Evolutionary conservation across 2,888 invertebrate genomes (phyloP).

Genomic region (Tenthredo mesomela): DNA sequence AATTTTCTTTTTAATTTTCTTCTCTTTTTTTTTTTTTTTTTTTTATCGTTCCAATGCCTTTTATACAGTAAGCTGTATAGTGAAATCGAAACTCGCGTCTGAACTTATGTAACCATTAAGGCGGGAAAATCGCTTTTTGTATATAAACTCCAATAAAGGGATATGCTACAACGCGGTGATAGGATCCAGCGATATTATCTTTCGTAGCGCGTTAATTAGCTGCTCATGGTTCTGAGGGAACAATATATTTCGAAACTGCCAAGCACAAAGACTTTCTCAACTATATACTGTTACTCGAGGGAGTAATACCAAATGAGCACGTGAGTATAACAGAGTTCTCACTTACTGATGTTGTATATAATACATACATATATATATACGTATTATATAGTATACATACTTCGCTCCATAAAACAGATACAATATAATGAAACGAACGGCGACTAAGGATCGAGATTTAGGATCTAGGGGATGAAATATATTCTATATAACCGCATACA

Average conservation of each 20-base stretch:
- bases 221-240: not conserved
- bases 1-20: not conserved
- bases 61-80: no score
- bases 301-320: not conserved
- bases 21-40: not conserved
- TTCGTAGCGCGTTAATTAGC: conserved; percentile 17
- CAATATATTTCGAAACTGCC: conserved; percentile 6
- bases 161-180: not conserved
- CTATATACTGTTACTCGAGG: conserved; percentile 24
- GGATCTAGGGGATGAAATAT: not conserved
- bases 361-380: no score
- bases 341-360: not conserved
- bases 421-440: not conserved
- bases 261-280: conserved; percentile 23
- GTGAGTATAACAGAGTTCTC: conserved; percentile 15
- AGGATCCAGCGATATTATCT: conserved; percentile 16
- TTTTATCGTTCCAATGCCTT: not conserved
- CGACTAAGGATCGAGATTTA: not conserved
- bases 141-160: not conserved
- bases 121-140: not conserved
- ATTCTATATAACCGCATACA: not conserved
- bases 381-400: not conserved
- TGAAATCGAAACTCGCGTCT: not conserved
- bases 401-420: not conserved
- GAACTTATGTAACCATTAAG: not conserved